These are phyloP conservation scores for Fragum sueziense DNA, from an alignment of 2,888 invertebrate genomes.

Conservation along the genomic window DNA sequence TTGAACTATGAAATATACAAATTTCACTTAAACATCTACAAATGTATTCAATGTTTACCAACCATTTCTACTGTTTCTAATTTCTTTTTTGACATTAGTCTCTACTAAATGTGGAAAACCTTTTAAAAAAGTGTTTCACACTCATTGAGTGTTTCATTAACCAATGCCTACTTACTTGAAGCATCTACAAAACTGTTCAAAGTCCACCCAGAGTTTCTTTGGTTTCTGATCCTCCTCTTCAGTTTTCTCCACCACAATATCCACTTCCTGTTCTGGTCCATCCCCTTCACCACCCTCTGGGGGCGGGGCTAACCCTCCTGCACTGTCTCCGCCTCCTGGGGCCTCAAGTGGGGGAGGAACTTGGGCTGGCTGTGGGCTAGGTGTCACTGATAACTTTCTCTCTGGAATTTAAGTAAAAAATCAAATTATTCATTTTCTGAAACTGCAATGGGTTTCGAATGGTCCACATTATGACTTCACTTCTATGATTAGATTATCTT, in stretches of 20 bases:
- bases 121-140: too few relatives aligned
- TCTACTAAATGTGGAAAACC: background rate
- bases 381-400: slow-evolving; percentile 16
- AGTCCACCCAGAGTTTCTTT: slow-evolving; percentile 81
- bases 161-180: slow-evolving; percentile 80
- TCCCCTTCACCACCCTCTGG: slow-evolving; percentile 59
- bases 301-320: slow-evolving; percentile 65
- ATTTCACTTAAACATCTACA: too few relatives aligned
- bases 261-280: slow-evolving; percentile 61
- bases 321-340: slow-evolving; percentile 50
- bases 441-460: too few relatives aligned
- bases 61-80: too few relatives aligned
- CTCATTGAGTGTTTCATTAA: too few relatives aligned
- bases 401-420: slow-evolving; percentile 18
- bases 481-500: too few relatives aligned
- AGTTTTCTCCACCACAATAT: slow-evolving; percentile 47
- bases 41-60: too few relatives aligned
- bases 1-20: too few relatives aligned
- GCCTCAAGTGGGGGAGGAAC: slow-evolving; percentile 29
- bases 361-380: slow-evolving; percentile 14
- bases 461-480: too few relatives aligned
- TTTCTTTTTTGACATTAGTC: background rate
- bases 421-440: too few relatives aligned
- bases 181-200: slow-evolving; percentile 80
- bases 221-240: slow-evolving; percentile 59